Conservation (phyloP, 2,797 vertebrate species). For the Leuciscus waleckii region DNA sequence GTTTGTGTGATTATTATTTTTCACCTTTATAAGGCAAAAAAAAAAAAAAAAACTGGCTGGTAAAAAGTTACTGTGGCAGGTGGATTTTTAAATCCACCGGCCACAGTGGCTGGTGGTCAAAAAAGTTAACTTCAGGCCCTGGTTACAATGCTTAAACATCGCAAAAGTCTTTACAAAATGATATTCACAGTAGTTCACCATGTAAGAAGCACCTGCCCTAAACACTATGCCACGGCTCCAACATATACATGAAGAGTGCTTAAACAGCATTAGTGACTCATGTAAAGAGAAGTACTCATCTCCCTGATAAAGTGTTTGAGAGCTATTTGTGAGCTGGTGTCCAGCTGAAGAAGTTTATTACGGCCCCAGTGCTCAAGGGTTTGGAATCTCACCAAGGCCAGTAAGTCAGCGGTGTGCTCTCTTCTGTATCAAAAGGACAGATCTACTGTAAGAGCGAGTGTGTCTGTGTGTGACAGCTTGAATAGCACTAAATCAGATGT, state of each 20-base stretch:
- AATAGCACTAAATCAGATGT: slow-evolving; percentile 39
- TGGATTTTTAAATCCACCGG: no score
- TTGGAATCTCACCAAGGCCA: slow-evolving; percentile 44
- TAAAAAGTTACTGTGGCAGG: no score
- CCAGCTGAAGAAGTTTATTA: slow-evolving; percentile 39
- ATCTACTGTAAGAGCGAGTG: slow-evolving; percentile 23
- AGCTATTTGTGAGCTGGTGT: slow-evolving; percentile 21
- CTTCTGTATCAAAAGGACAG: slow-evolving; percentile 34
- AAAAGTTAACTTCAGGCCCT: no score
- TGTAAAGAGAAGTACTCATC: slow-evolving; percentile 17
- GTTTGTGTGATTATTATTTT: no score
- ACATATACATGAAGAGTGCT: slow-evolving; percentile 9
- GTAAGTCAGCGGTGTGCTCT: slow-evolving; percentile 29
- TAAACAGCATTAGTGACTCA: slow-evolving; percentile 8
- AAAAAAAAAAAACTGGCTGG: no score
- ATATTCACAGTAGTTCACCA: neutral
- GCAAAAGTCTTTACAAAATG: neutral
- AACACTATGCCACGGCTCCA: neutral
- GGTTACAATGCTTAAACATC: neutral
- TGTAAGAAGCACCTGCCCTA: neutral
- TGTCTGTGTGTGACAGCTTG: slow-evolving; percentile 24
- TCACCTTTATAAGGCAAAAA: no score
- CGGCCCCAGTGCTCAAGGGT: slow-evolving; percentile 12
- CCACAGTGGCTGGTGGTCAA: no score
- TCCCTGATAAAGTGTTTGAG: slow-evolving; percentile 34